Evolutionary conservation across 2,113 vertebrate species (phyloP).

Genomic region (Periophthalmodon schlosseri): DNA sequence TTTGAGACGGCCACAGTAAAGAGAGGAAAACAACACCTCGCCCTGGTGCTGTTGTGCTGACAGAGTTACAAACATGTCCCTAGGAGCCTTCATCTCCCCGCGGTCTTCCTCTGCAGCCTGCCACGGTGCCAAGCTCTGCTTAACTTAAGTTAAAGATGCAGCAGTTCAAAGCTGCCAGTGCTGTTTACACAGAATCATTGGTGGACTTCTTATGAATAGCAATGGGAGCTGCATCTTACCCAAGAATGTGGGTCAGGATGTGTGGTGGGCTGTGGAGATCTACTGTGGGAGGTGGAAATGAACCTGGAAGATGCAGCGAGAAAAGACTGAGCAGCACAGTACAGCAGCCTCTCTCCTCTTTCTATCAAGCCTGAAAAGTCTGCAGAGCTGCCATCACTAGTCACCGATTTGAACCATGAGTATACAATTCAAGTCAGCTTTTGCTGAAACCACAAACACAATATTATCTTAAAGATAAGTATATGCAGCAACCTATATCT

Average conservation of each 20-base stretch:
- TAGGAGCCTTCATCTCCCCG: neutral
- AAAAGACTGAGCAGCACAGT: conserved; percentile 33
- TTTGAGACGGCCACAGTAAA: neutral
- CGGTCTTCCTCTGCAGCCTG: conserved; percentile 6
- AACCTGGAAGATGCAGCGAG: conserved; percentile 19
- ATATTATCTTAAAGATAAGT: neutral
- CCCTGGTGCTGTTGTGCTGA: conserved; percentile 35
- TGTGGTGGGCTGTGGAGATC: conserved; percentile 41
- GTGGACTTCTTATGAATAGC: conserved; percentile 21
- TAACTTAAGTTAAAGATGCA: conserved; percentile 23
- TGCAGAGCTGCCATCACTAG: conserved; percentile 25
- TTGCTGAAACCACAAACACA: neutral
- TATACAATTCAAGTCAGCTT: neutral
- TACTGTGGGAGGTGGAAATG: conserved; percentile 46
- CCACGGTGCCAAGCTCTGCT: neutral
- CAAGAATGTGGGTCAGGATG: conserved; percentile 64
- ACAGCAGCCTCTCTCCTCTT: conserved; percentile 27
- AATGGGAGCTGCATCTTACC: conserved; percentile 27
- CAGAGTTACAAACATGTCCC: conserved; percentile 26
- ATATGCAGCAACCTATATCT: neutral
- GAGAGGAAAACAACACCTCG: conserved; percentile 1
- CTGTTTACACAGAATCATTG: conserved; percentile 39
- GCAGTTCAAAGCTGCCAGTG: conserved; percentile 32
- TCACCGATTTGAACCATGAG: conserved; percentile 28
- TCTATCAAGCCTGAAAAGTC: conserved; percentile 8